These are phyloP conservation scores for Caiman crocodilus DNA, from an alignment of 2,797 vertebrate species.

Conservation along the genomic window DNA sequence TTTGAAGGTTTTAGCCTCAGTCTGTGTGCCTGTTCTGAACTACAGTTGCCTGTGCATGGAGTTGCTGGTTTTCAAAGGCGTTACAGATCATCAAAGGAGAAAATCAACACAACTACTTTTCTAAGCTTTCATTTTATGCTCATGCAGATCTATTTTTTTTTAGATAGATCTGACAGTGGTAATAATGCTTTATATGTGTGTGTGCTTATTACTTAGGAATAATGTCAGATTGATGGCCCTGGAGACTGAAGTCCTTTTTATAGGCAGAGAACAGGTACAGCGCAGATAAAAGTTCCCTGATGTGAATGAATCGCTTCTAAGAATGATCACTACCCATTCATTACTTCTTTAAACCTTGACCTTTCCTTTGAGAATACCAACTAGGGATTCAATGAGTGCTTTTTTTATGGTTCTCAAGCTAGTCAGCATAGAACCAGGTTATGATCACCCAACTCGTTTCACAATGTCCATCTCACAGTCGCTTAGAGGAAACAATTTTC, in stretches of 20 bases:
- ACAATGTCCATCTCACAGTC: background rate
- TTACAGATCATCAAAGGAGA: background rate
- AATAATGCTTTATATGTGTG: background rate
- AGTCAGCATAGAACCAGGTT: background rate
- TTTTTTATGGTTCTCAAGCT: background rate
- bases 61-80: background rate
- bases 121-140: background rate
- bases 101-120: background rate
- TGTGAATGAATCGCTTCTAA: no score
- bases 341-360: background rate
- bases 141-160: background rate
- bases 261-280: background rate
- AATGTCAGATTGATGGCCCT: background rate
- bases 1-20: background rate
- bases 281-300: accelerated
- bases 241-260: background rate
- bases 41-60: background rate
- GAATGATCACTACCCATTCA: accelerated
- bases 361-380: background rate
- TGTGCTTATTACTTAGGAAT: background rate
- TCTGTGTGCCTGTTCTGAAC: background rate
- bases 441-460: background rate
- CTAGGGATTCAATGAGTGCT: background rate
- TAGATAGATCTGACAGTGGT: accelerated
- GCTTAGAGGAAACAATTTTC: background rate